Percentiles rank a stretch among this genome's conserved stretches.
phyloP scores from a whole-genome alignment of 2,797 vertebrate genomes.

The Scomberomorus guttatus region DNA sequence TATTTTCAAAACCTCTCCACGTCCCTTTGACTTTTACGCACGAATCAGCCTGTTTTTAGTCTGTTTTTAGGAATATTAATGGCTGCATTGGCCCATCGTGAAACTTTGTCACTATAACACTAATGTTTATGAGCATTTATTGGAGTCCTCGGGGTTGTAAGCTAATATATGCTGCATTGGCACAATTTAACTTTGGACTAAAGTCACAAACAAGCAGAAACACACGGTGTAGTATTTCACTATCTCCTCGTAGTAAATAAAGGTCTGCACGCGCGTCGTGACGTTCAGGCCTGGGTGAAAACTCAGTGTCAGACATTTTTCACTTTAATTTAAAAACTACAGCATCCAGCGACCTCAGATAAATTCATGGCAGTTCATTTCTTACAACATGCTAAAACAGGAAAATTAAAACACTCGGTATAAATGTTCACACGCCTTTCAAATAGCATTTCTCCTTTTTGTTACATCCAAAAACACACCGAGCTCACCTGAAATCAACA shows the following conservation, averaged over 20 bases:
- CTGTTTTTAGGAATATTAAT: constrained; percentile 14
- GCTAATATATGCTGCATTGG: not conserved
- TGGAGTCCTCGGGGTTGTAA: not conserved
- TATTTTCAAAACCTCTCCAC: not conserved
- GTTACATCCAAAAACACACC: not conserved
- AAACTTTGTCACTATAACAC: not conserved
- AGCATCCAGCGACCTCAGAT: not conserved
- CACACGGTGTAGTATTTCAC: not conserved
- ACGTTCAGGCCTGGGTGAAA: not conserved
- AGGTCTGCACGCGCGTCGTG: not conserved
- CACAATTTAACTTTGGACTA: not conserved
- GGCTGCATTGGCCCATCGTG: not conserved
- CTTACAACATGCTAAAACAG: not conserved
- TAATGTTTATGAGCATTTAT: not conserved
- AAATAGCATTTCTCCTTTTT: not conserved
- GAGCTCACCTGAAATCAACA: not conserved
- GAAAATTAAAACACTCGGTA: not conserved
- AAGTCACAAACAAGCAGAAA: not conserved
- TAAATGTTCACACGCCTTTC: not conserved
- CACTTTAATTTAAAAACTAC: not conserved
- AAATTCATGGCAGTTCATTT: not conserved
- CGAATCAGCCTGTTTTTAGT: constrained; percentile 30
- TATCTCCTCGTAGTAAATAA: not conserved
- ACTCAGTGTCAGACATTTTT: not conserved
- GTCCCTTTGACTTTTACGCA: constrained; percentile 64